These are phyloP conservation scores for Coracopsis vasa DNA, from an alignment of 2,113 vertebrate genomes.

Conservation along the genomic window DNA sequence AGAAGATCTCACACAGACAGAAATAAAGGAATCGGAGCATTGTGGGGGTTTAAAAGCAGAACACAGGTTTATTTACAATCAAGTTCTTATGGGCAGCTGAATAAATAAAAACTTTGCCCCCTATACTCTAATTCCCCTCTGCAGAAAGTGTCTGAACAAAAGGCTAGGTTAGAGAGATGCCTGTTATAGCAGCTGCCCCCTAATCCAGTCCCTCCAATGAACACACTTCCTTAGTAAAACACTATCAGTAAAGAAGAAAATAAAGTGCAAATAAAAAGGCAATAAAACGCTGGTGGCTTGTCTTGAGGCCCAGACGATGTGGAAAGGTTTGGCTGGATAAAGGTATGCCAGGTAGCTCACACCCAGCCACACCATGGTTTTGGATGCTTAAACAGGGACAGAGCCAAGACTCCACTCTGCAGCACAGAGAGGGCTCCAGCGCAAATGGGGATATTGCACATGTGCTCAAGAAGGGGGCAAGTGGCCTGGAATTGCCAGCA, in stretches of 20 bases:
- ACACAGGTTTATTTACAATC: slow-evolving; percentile 78
- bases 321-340: slow-evolving; percentile 19
- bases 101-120: slow-evolving; percentile 77
- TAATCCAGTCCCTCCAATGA: neutral
- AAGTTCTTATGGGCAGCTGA: slow-evolving; percentile 74
- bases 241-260: slow-evolving; percentile 46
- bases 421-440: neutral
- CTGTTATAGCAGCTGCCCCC: neutral
- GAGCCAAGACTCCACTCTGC: neutral
- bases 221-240: slow-evolving; percentile 32
- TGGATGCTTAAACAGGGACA: neutral
- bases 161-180: neutral
- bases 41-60: slow-evolving; percentile 70
- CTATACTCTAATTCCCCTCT: slow-evolving; percentile 11
- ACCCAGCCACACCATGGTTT: neutral
- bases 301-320: neutral
- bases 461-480: neutral
- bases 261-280: slow-evolving; percentile 82
- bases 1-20: neutral
- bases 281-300: slow-evolving; percentile 54
- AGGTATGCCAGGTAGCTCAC: neutral
- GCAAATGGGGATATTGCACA: neutral
- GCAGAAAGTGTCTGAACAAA: slow-evolving; percentile 9
- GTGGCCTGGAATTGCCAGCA: slow-evolving; percentile 18
- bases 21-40: neutral